Conservation (phyloP, 1,140 invertebrate genomes). For the Hestina assimilis region DNA sequence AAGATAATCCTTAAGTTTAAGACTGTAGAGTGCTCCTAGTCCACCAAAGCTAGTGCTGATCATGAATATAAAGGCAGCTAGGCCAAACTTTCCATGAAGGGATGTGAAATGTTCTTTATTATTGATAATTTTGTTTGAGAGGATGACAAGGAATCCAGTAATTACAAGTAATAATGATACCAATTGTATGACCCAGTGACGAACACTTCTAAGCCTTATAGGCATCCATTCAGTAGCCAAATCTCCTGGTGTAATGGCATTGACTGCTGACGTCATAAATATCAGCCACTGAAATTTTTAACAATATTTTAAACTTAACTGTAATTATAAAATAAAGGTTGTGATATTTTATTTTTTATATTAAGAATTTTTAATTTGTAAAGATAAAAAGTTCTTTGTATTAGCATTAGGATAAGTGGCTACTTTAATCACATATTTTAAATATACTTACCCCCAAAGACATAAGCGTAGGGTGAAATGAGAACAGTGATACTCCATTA, state of each 20-base stretch:
- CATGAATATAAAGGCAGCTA: constrained; percentile 64
- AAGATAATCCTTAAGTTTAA: constrained; percentile 68
- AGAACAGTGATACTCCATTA: constrained; percentile 60
- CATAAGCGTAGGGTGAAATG: constrained; percentile 71
- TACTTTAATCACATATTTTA: background rate
- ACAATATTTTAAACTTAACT: background rate
- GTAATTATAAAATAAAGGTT: background rate
- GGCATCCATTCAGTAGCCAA: constrained; percentile 75
- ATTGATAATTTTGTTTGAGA: constrained; percentile 63
- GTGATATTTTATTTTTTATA: constrained; percentile 4
- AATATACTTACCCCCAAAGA: constrained; percentile 42
- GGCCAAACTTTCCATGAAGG: constrained; percentile 69
- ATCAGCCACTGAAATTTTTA: constrained; percentile 67
- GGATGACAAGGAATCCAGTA: constrained; percentile 63
- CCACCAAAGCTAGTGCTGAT: constrained; percentile 62
- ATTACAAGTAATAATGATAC: constrained; percentile 45
- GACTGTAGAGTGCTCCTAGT: constrained; percentile 61
- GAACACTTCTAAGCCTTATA: constrained; percentile 63
- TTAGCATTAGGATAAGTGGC: too few species aligned
- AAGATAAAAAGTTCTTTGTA: too few species aligned
- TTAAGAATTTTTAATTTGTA: constrained; percentile 3
- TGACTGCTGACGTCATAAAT: constrained; percentile 70
- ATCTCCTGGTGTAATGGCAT: constrained; percentile 73
- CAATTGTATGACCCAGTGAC: constrained; percentile 73
- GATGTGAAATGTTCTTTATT: constrained; percentile 59